Evolutionary conservation across 2,888 invertebrate species (phyloP), one percentile per base, ranked within the genome.

Genomic region (Phyto melanocephala): DNA sequence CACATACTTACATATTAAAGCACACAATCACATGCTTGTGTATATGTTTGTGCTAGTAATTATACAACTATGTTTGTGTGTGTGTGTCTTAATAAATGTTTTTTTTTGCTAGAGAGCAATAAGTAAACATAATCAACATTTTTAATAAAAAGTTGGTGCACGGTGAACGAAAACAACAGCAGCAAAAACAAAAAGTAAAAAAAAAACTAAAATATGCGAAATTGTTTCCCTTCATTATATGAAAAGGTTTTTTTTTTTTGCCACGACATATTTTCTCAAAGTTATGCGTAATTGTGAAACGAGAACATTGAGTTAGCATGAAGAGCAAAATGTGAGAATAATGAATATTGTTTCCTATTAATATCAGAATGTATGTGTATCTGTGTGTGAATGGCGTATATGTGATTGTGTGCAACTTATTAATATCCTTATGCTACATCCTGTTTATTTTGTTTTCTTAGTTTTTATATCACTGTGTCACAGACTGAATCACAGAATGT

Each of bases 141-240:
- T 67, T 71, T 71, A 82, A 74, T 68, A 81, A 70, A 40, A 54
- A 68, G 68, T 54, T 76, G 24, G 58, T 17, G 33, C 47, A 78
- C 33, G 62, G 15, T 35, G 35, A 70, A 35, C 42, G 56, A 45
- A 28, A 56, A 42, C 20, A 63, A 33, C 20, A 50, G 37, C 24
- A 20, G 37, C 70, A 47, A 62, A n/a, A n/a, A n/a, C 20, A n/a
- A 65, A 72, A 54, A 28, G 68, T 45, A 22, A 63, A 78, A 81
- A 71, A 65, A 72, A 52, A 80, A 75, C 54, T 60, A 68, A 80
- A 67, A 75, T 75, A 58, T 70, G 54, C 60, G 54, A 83, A 76
- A 83, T 77, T 79, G 56, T 74, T 68, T 81, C 35, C 45, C 50
- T 65, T 65, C 33, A 65, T 71, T 65, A 76, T 81, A 47, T 33